These are phyloP conservation scores for Hyperopisus bebe DNA, from an alignment of 2,113 vertebrate genomes.

Conservation along the genomic window DNA sequence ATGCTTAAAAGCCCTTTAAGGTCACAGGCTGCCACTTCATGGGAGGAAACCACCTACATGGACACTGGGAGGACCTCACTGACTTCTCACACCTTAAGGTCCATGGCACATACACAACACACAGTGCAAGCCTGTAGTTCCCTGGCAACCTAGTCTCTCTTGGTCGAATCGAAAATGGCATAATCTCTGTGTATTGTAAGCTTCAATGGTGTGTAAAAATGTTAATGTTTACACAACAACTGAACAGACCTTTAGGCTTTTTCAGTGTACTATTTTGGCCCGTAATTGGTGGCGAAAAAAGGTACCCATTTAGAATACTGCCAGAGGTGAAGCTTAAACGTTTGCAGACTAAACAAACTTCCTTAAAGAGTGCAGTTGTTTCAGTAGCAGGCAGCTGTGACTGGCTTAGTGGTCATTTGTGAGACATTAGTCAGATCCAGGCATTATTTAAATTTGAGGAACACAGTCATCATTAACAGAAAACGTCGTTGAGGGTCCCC, in stretches of 20 bases:
- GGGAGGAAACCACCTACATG: slow-evolving; percentile 69
- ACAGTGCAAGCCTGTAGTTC: neutral
- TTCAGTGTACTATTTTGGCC: neutral
- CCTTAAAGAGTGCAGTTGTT: neutral
- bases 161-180: neutral
- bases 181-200: neutral
- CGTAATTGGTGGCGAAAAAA: neutral
- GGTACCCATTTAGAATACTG: neutral
- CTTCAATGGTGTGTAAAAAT: neutral
- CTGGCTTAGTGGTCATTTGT: neutral
- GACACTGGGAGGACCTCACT: slow-evolving; percentile 58
- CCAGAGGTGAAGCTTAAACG: neutral
- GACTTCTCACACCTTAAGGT: slow-evolving; percentile 23
- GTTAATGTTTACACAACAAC: neutral
- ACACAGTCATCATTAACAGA: neutral
- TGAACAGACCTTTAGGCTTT: neutral
- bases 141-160: neutral
- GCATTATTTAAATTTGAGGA: neutral
- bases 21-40: slow-evolving; percentile 34
- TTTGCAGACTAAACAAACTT: neutral
- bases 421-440: neutral
- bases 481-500: neutral
- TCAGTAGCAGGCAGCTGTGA: neutral
- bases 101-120: slow-evolving; percentile 35
- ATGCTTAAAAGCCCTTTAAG: slow-evolving; percentile 7